These are phyloP conservation scores for Synanthedon myopaeformis DNA, from an alignment of 2,888 invertebrate species.

Conservation along the genomic window DNA sequence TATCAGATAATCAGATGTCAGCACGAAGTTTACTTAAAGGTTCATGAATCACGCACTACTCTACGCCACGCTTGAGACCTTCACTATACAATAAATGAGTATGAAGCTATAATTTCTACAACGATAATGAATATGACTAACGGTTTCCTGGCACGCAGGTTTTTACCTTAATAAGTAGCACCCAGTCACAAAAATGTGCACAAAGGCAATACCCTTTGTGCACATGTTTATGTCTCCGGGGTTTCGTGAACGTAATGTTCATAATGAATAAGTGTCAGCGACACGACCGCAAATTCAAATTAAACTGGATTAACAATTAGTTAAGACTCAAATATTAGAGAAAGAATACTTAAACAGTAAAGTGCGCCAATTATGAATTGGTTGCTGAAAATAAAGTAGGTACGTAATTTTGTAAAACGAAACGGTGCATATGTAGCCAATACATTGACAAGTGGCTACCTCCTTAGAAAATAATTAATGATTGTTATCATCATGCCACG, in stretches of 20 bases:
- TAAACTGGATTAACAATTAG: neutral
- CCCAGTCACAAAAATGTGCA: conserved; percentile 36
- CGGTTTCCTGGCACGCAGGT: conserved; percentile 52
- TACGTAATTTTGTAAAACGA: no score
- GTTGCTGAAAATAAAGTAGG: no score
- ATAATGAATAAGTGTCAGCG: conserved; percentile 20
- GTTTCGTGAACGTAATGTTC: conserved; percentile 16
- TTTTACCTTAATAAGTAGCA: conserved; percentile 50
- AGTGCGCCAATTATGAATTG: no score
- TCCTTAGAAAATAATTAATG: no score
- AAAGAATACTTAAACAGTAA: no score
- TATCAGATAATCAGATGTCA: conserved; percentile 25
- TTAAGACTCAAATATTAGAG: no score
- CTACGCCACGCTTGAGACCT: conserved; percentile 23
- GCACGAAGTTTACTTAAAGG: conserved; percentile 24
- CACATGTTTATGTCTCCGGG: conserved; percentile 33
- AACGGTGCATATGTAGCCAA: no score
- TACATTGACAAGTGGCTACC: no score
- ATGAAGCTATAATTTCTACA: conserved; percentile 57
- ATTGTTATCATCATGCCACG: no score
- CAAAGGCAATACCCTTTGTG: no score
- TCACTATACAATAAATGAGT: conserved; percentile 46
- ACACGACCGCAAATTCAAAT: conserved; percentile 5
- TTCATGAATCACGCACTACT: conserved; percentile 48
- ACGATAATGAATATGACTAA: conserved; percentile 62